Percentiles rank a stretch among this genome's conserved stretches.
These are phyloP conservation scores for Caenorhabditis elegans DNA, from an alignment of 1,140 invertebrate species.

Conservation along the genomic window DNA sequence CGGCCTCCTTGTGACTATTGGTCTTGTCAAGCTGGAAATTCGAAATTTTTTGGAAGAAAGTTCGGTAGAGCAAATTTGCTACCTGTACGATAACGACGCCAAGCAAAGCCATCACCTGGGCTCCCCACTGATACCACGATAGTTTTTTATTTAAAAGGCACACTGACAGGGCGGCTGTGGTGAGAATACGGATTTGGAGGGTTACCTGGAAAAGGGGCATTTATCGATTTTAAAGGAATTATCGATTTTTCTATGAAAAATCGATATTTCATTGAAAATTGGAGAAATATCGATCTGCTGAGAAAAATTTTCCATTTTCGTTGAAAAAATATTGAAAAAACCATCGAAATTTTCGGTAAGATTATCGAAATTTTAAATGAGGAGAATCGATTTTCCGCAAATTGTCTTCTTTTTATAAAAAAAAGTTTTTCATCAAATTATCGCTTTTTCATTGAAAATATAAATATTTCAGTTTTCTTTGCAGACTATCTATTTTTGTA, in stretches of 20 bases:
- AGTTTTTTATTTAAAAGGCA: conserved; percentile 24
- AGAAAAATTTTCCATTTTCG: not conserved
- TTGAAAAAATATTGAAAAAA: too few species aligned
- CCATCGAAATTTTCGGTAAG: too few species aligned
- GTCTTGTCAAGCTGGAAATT: not conserved
- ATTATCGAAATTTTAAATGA: too few species aligned
- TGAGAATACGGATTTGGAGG: conserved; percentile 42
- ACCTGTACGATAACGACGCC: conserved; percentile 39
- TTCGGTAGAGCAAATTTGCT: too few species aligned
- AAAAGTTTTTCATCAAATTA: too few species aligned
- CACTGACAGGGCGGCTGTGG: conserved; percentile 33
- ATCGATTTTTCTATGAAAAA: not conserved
- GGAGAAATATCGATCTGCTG: not conserved
- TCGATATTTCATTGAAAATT: too few species aligned
- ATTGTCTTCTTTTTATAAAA: too few species aligned
- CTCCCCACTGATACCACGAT: conserved; percentile 38
- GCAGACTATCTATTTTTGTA: too few species aligned
- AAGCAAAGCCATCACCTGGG: conserved; percentile 32
- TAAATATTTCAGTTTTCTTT: too few species aligned
- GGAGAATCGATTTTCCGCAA: too few species aligned
- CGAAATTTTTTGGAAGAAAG: too few species aligned
- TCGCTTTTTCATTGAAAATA: too few species aligned
- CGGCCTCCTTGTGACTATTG: not conserved
- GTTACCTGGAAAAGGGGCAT: conserved; percentile 36
- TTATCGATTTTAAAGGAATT: not conserved